Evolutionary conservation across 2,888 invertebrate genomes (phyloP), one percentile per base, ranked within the genome.

Genomic region (Chaitophorus viminalis): DNA sequence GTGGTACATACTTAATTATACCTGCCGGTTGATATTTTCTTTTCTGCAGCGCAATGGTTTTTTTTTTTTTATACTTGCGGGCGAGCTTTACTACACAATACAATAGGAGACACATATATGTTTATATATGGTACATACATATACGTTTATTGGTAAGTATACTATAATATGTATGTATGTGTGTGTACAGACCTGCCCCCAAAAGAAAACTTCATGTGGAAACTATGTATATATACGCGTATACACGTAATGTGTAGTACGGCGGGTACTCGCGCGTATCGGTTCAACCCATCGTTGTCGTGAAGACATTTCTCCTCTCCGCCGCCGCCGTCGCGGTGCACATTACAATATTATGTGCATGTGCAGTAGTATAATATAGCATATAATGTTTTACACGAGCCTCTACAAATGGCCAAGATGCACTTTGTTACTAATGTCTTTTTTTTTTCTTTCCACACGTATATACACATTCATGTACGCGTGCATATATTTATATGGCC

Each of bases 361-460:
- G 46, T 14, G 46, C 46, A 46, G 46, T 14, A 14, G 46, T 46
- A 36, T 6, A 3, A 6, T 6, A 36, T n/a, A n/a, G n/a, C n/a
- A 29, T 74, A 8, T 14, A 25, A 21, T 78, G 86, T 79, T 79
- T 78, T 86, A 86, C 86, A 86, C 86, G 70, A 54, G 36, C 5
- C 54, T 36, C 72, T 79, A 86, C 86, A 86, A 86, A 86, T 86
- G 86, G 86, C 39, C 52, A 54, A 25, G 65, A n/a, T n/a, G 85
- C 77, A 85, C 86, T 86, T 36, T 60, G 86, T 39, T 36, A 68
- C 72, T 86, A 86, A 79, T 86, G 78, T 86, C 39, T 72, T 79
- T 77, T 85, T 54, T 33, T 70, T 68, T 36, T 31, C 33, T 60
- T 60, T 54, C 18, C 54, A 5, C 29, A 5, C 11, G 8, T 77